Conservation (phyloP, 2,113 vertebrate genomes). For the Periophthalmus modestus region DNA sequence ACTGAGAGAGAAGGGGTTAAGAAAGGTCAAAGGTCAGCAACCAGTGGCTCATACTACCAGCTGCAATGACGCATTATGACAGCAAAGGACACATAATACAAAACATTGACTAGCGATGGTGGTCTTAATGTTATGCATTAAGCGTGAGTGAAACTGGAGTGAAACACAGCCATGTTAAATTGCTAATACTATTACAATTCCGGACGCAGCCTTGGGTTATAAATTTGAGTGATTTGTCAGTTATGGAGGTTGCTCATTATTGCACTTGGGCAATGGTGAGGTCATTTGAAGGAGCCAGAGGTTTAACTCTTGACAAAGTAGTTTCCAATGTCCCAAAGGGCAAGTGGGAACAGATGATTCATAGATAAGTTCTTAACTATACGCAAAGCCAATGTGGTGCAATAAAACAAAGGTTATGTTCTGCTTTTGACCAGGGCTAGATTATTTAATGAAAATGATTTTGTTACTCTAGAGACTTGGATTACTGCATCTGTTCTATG, state of each 20-base stretch:
- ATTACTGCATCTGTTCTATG: neutral
- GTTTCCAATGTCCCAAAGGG: slow-evolving; percentile 43
- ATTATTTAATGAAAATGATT: neutral
- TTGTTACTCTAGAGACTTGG: neutral
- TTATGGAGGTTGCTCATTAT: slow-evolving; percentile 45
- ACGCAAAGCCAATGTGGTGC: slow-evolving; percentile 19
- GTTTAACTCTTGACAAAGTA: slow-evolving; percentile 36
- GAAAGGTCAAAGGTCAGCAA: slow-evolving; percentile 74
- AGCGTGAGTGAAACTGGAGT: slow-evolving; percentile 19
- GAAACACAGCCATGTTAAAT: neutral
- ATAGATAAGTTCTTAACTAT: neutral
- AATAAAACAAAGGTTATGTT: neutral
- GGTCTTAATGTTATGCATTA: neutral
- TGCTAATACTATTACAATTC: neutral
- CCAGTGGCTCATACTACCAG: neutral
- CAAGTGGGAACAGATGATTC: slow-evolving; percentile 22
- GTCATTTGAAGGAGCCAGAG: slow-evolving; percentile 50
- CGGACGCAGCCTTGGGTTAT: slow-evolving; percentile 21
- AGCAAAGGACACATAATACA: neutral
- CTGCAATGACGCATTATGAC: neutral
- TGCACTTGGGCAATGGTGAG: slow-evolving; percentile 57
- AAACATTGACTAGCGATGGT: neutral
- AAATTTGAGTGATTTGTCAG: slow-evolving; percentile 46
- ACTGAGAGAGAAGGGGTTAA: slow-evolving; percentile 67
- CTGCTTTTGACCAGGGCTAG: neutral